Conservation (phyloP, 2,113 vertebrate genomes). For the Bufo gargarizans region DNA sequence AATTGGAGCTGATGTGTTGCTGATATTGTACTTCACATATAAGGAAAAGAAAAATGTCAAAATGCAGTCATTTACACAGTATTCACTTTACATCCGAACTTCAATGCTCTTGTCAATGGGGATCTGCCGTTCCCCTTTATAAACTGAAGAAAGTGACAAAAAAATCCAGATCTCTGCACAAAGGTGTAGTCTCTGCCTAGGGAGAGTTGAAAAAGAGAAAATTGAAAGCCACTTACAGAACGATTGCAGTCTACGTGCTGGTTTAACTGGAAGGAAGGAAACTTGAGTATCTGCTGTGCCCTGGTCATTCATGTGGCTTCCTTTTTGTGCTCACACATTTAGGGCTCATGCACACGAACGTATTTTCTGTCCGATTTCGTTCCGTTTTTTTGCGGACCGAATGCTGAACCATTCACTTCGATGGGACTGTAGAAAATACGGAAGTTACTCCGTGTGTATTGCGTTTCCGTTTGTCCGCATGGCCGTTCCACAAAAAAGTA, state of each 20-base stretch:
- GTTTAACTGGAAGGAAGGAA: background rate
- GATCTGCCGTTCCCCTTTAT: conserved; percentile 40
- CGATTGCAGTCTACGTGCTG: background rate
- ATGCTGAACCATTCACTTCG: no score
- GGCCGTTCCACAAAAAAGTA: no score
- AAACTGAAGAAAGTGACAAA: conserved; percentile 36
- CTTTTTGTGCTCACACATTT: background rate
- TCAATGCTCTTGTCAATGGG: conserved; percentile 35
- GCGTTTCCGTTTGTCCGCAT: no score
- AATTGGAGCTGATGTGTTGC: conserved; percentile 26
- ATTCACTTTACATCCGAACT: conserved; percentile 21
- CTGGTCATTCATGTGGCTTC: background rate
- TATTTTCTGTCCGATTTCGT: no score
- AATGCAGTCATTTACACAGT: conserved; percentile 41
- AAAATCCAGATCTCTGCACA: conserved; percentile 17
- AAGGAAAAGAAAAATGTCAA: conserved; percentile 46
- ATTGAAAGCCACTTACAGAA: conserved; percentile 8
- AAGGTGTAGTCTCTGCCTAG: background rate
- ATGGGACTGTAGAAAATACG: no score
- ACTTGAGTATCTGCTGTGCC: background rate
- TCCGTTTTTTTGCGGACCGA: no score
- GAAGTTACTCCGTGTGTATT: no score
- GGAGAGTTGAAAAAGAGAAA: conserved; percentile 20
- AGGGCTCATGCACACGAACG: no score
- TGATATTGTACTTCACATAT: conserved; percentile 53